A percentile compares a stretch with the other conserved stretches of the same genome.
phyloP scores from a whole-genome alignment of 2,888 invertebrate species.

The Rugalucina vietnamica region DNA sequence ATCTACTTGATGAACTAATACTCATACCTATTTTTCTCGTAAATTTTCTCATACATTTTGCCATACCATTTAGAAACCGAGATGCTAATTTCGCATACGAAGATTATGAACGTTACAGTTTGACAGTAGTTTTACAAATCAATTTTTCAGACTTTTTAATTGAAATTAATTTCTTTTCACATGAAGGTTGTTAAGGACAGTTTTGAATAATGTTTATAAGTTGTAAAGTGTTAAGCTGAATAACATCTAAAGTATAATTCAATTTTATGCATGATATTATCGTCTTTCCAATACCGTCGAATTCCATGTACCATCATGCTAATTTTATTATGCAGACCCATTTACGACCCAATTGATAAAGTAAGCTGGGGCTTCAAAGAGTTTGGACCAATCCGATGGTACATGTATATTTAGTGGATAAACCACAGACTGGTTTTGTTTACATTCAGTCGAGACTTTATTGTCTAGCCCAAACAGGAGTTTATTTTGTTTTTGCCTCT shows the following conservation, averaged over 20 bases:
- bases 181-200: background rate
- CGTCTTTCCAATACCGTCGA: no score
- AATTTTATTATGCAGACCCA: no score
- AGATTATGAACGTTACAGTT: slow-evolving; percentile 1
- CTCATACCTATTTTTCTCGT: background rate
- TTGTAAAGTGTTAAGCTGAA: background rate
- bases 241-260: background rate
- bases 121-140: background rate
- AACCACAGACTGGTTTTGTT: no score
- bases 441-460: no score
- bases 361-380: no score
- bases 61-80: background rate
- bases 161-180: background rate
- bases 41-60: no score
- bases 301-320: no score
- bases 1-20: background rate
- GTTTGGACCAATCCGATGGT: no score
- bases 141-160: background rate
- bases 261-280: slow-evolving; percentile 3
- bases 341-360: no score
- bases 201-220: background rate
- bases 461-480: no score
- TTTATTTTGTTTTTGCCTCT: no score
- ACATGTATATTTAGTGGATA: no score
- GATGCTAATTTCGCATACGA: background rate